These are phyloP conservation scores for Pitangus sulphuratus DNA, from an alignment of 2,797 vertebrate species.

Conservation along the genomic window DNA sequence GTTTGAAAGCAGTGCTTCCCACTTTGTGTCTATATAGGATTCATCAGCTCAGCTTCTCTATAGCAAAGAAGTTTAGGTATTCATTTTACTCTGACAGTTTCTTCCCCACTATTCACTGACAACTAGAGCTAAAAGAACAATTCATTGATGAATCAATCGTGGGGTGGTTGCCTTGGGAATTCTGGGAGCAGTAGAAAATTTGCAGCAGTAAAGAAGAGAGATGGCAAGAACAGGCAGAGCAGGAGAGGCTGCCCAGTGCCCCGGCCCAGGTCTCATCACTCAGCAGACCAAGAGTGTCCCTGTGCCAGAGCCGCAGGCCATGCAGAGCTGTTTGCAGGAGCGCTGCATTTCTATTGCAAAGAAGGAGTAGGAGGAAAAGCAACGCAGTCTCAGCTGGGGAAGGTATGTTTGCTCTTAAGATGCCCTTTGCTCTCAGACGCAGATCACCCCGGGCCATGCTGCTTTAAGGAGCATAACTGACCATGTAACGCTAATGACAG, in stretches of 20 bases:
- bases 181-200: neutral
- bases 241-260: neutral
- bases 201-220: no score
- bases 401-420: neutral
- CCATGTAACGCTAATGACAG: rapidly evolving
- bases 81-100: neutral
- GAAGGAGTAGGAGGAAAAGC: neutral
- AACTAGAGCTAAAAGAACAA: neutral
- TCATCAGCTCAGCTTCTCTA: neutral
- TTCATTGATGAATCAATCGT: neutral
- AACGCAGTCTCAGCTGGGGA: neutral
- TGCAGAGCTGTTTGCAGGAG: neutral
- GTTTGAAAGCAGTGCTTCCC: neutral
- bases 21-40: neutral
- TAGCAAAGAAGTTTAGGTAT: neutral
- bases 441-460: rapidly evolving
- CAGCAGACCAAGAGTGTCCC: neutral
- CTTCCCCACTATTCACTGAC: neutral
- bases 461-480: rapidly evolving
- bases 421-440: neutral
- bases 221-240: neutral
- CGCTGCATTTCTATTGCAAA: rapidly evolving
- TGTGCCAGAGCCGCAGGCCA: rapidly evolving
- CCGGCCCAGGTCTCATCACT: rapidly evolving
- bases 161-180: neutral